phyloP scores from a whole-genome alignment of 1,140 invertebrate genomes.

The Tetramorium parvispinum region DNA sequence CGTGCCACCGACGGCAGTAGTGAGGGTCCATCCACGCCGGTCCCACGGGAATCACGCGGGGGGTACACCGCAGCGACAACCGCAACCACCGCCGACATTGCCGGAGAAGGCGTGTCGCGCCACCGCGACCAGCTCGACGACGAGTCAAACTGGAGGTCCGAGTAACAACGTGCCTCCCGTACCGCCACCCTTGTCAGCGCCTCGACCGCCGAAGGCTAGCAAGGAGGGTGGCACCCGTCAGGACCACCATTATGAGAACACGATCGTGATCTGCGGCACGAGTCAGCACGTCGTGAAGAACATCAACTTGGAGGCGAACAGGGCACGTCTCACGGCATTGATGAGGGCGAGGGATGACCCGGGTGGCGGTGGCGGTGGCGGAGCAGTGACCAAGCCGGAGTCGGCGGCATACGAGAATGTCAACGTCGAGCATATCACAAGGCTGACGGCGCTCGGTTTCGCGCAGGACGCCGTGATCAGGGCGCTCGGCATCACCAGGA shows the following conservation, averaged over 20 bases:
- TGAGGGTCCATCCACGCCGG: constrained; percentile 74
- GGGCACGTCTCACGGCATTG: constrained; percentile 80
- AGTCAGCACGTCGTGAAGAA: constrained; percentile 84
- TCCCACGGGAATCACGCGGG: constrained; percentile 64
- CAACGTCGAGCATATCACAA: constrained; percentile 95
- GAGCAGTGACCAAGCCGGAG: constrained; percentile 70
- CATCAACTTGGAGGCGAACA: constrained; percentile 81
- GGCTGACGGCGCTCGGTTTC: constrained; percentile 95
- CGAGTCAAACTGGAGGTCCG: constrained; percentile 65
- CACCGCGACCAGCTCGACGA: constrained; percentile 55
- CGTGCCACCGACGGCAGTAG: constrained; percentile 74
- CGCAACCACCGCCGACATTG: constrained; percentile 76
- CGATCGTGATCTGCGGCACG: constrained; percentile 87
- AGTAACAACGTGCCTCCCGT: constrained; percentile 77
- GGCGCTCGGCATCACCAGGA: constrained; percentile 95
- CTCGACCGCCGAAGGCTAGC: constrained; percentile 78
- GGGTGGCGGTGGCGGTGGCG: constrained; percentile 45
- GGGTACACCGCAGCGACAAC: constrained; percentile 51
- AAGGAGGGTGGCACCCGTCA: constrained; percentile 79
- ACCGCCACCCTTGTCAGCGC: constrained; percentile 81
- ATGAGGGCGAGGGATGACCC: constrained; percentile 83
- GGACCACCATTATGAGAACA: constrained; percentile 88
- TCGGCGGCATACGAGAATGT: constrained; percentile 93
- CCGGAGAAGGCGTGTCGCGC: constrained; percentile 78
- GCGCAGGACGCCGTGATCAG: constrained; percentile 95